Conservation (phyloP, 2,888 invertebrate species). For the Cephonodes hylas region DNA sequence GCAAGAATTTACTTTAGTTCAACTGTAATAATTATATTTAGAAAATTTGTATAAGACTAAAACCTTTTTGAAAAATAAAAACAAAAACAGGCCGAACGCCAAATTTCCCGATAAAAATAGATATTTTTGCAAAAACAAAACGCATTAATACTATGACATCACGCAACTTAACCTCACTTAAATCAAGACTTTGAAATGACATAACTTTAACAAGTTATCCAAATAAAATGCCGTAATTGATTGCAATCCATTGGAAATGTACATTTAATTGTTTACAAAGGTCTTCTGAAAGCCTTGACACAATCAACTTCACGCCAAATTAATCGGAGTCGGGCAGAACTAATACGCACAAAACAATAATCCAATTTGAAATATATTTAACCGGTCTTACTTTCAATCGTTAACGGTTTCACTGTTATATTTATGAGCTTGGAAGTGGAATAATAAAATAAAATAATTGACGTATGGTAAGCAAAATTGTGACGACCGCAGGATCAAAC, state of each 20-base stretch:
- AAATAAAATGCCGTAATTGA: conserved; percentile 20
- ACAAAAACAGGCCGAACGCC: neutral
- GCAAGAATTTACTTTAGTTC: no score
- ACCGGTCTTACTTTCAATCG: neutral
- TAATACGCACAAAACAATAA: conserved; percentile 19
- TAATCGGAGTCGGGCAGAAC: conserved; percentile 29
- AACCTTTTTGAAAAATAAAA: neutral
- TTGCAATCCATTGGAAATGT: conserved; percentile 26
- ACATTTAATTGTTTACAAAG: conserved; percentile 31
- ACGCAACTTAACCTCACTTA: neutral
- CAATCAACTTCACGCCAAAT: conserved; percentile 32
- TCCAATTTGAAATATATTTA: neutral
- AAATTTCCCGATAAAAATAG: neutral
- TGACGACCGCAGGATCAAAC: neutral
- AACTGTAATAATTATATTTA: no score
- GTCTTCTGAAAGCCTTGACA: conserved; percentile 35
- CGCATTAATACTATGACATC: no score
- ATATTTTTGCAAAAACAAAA: neutral
- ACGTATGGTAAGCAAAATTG: no score
- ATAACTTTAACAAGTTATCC: neutral
- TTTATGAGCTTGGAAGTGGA: no score
- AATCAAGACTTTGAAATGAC: neutral
- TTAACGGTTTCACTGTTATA: neutral
- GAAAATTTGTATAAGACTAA: no score
- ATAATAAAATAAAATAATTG: no score